phyloP scores from a whole-genome alignment of 2,888 invertebrate species.

The Drosophila affinis region DNA sequence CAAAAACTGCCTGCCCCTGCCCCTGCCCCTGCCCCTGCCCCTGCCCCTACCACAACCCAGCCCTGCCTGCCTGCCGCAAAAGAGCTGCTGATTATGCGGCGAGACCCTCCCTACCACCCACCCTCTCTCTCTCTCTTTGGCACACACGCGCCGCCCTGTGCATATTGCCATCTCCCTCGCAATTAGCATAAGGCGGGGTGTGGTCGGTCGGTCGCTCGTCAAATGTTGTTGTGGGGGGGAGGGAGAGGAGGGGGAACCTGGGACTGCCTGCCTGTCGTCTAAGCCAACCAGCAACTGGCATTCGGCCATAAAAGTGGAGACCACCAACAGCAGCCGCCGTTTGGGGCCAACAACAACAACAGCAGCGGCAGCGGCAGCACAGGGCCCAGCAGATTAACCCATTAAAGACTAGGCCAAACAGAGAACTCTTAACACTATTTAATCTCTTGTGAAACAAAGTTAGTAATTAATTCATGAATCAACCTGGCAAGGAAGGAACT shows the following conservation, averaged over 20 bases:
- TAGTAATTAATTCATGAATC: not conserved
- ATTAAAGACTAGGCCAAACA: slow-evolving; percentile 8
- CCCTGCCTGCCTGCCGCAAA: slow-evolving; percentile 46
- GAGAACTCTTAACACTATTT: not conserved
- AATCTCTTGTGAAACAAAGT: not conserved
- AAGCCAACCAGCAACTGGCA: slow-evolving; percentile 72
- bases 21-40: not conserved
- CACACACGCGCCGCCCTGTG: slow-evolving; percentile 3
- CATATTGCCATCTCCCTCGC: slow-evolving; percentile 60
- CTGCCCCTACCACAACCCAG: slow-evolving; percentile 5
- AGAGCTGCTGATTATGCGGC: slow-evolving; percentile 69
- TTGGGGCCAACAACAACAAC: slow-evolving; percentile 29
- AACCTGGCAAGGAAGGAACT: not conserved
- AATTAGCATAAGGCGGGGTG: slow-evolving; percentile 76
- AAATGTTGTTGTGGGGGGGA: not conserved
- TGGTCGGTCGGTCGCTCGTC: slow-evolving; percentile 55
- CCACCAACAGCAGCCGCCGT: slow-evolving; percentile 68
- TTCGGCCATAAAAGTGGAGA: slow-evolving; percentile 71
- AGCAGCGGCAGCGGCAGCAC: slow-evolving; percentile 42
- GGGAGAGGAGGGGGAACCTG: not conserved
- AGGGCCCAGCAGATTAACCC: slow-evolving; percentile 59
- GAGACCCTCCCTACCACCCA: slow-evolving; percentile 1
- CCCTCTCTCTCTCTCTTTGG: not conserved
- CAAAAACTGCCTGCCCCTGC: slow-evolving; percentile 9
- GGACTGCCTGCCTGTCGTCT: slow-evolving; percentile 26